These are phyloP conservation scores for Trachelus troglodyta DNA, from an alignment of 2,888 invertebrate genomes.

Conservation along the genomic window DNA sequence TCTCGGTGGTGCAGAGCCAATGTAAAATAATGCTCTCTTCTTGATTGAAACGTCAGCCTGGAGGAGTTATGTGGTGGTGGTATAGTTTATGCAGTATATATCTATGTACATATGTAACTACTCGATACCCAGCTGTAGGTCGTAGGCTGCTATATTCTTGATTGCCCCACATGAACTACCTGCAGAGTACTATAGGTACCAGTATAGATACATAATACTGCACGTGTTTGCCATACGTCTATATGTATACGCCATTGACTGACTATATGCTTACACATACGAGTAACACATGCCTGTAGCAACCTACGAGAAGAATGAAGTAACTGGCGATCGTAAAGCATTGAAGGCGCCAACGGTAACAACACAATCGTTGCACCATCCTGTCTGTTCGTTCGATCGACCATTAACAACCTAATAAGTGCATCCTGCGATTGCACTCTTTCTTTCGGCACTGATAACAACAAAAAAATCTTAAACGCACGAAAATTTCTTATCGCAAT, in stretches of 20 bases:
- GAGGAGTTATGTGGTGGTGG: conserved; percentile 49
- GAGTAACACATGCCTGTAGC: conserved; percentile 14
- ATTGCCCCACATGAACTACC: conserved; percentile 19
- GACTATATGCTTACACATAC: conserved; percentile 11
- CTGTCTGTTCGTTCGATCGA: conserved; percentile 26
- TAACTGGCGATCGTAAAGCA: conserved; percentile 59
- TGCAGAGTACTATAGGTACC: not conserved
- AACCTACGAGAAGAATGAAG: conserved; percentile 24
- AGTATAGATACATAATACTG: not conserved
- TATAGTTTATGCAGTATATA: conserved; percentile 15
- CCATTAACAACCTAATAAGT: conserved; percentile 44
- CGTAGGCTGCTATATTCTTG: conserved; percentile 20
- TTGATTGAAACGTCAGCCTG: conserved; percentile 59
- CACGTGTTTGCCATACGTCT: not conserved
- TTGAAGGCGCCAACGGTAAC: conserved; percentile 52
- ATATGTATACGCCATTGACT: conserved; percentile 6
- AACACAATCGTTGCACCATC: conserved; percentile 42
- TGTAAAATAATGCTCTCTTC: conserved; percentile 37
- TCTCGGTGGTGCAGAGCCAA: conserved; percentile 31
- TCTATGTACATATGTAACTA: conserved; percentile 16
- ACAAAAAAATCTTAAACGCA: not conserved
- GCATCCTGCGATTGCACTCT: not conserved
- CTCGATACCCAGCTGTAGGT: conserved; percentile 10
- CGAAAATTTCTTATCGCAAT: not conserved
- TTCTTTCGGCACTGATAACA: not conserved